Evolutionary conservation across 2,797 vertebrate species (phyloP), one percentile per base, ranked within the genome.

Genomic region (Galago senegalensis): DNA sequence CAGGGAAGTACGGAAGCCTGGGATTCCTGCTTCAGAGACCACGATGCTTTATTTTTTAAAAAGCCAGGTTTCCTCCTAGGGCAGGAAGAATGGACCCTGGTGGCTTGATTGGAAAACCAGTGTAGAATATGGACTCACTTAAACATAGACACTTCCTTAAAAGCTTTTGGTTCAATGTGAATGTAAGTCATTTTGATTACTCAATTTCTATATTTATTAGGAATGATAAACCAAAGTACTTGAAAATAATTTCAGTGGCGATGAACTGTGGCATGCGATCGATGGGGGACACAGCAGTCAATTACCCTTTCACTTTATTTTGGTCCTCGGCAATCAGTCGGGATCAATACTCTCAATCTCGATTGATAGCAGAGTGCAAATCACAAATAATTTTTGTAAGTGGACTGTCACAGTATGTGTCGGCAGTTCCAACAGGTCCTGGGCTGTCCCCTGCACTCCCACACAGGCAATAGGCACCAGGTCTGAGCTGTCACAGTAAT

Each of bases 241-340:
- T 97, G 96, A 98, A 98, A 98, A 98, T 97, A 96, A 97, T 58
- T 89, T 87, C 98, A 96, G 96, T 90, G 97, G 96, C 91, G 90
- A 92, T 95, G 97, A 98, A 97, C 96, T 92, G 96, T 49, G 83
- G 88, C 79, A 37, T 61, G 70, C 1, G 25, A 98, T 99, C 98
- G 87, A 98, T 98, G 94, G 91, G 80, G 97, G 95, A 98, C 98
- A 98, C 56, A 94, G 96, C 98, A 98, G 98, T 91, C 98, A 98
- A 98, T 98, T 98, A 98, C 97, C 97, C 96, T 97, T 97, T 98
- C 96, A 82, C 98, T 98, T 98, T 97, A 98, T 98, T 98, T 98
- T 97, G 97, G 97, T 98, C 94, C 94, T 92, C 34, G 18, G 97
- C 97, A 98, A 98, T 98, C 98, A 98, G 96, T 92, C 92, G 25